phyloP scores from a whole-genome alignment of 1,140 invertebrate genomes.

The Diprion similis region DNA sequence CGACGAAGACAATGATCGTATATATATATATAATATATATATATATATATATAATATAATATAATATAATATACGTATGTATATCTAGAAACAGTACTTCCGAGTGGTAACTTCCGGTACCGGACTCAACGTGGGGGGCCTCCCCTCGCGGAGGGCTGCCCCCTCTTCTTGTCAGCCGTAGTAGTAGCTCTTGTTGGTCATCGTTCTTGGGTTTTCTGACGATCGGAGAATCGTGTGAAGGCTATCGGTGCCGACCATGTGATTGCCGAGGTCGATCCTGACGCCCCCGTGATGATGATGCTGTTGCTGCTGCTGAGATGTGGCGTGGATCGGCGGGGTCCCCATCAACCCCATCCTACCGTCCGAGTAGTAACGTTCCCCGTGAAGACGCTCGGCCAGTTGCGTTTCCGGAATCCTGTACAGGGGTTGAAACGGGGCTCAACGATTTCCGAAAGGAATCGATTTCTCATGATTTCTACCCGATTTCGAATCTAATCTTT shows the following conservation, averaged over 20 bases:
- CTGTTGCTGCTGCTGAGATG: constrained; percentile 31
- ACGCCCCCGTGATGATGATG: constrained; percentile 37
- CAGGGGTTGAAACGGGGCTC: constrained; percentile 16
- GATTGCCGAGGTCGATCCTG: constrained; percentile 57
- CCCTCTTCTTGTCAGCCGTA: constrained; percentile 66
- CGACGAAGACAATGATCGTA: background rate
- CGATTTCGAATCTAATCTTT: too few relatives aligned
- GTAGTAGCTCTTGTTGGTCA: constrained; percentile 67
- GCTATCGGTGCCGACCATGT: constrained; percentile 59
- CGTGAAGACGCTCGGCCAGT: constrained; percentile 52
- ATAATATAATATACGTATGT: background rate
- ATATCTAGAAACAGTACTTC: constrained; percentile 58
- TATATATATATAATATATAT: background rate
- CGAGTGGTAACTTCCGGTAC: constrained; percentile 57
- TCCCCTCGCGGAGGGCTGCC: constrained; percentile 55
- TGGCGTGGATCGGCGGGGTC: constrained; percentile 39
- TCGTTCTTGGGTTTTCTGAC: constrained; percentile 59
- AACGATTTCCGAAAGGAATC: too few relatives aligned
- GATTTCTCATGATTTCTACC: too few relatives aligned
- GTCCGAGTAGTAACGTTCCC: constrained; percentile 53
- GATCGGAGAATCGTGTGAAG: constrained; percentile 55
- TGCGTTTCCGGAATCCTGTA: constrained; percentile 54
- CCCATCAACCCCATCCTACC: constrained; percentile 47
- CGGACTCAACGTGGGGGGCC: constrained; percentile 55
- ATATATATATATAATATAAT: background rate